Base-by-base conservation (phyloP, 2,113 vertebrate species). In the Petrocephalus microphthalmus region DNA sequence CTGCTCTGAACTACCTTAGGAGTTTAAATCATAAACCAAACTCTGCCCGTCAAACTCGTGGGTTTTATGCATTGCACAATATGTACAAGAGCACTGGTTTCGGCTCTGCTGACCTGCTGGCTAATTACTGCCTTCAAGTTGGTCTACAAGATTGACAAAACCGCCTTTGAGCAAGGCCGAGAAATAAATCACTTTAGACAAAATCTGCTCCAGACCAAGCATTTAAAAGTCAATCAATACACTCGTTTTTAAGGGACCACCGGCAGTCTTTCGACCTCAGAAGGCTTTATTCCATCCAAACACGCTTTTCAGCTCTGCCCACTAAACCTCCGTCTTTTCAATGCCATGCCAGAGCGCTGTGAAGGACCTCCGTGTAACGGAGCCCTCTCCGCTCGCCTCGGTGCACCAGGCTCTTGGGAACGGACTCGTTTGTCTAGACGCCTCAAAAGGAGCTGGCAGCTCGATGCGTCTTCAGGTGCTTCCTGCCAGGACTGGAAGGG, bases 401-500 rank as follows among this genome's bases (percentile, higher is more conserved):
- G 89, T 88, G 92, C 90, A 91, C 89, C 89, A 92, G 60, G 93
- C 64, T 83, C 42, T 84, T 20, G 90, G 90, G 92, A 95, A 94
- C 92, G 90, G 91, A 90, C 89, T 37, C 88, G 51, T 91, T 93
- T 94, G 92, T 94, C 90, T 88, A 86, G 89, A 42, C 89, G 90
- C 91, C 92, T 93, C 90, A 94, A 93, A 92, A 92, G 87, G 56
- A 93, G 90, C 90, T 94, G 93, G 93, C 93, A 91, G 82, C 3
- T 56, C 45, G 54, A 87, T 86, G 85, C 78, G 88, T 91, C 89
- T 87, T 60, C 93, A 93, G 93, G 93, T 93, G 93, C 87, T 93
- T 88, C 64, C 91, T 93, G 81, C 60, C 22, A 82, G 92, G 91
- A 91, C 93, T 92, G 56, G 90, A 91, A 89, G 90, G 90, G 54